phyloP scores from a whole-genome alignment of 2,888 invertebrate species.

The Platerodrilus igneus region DNA sequence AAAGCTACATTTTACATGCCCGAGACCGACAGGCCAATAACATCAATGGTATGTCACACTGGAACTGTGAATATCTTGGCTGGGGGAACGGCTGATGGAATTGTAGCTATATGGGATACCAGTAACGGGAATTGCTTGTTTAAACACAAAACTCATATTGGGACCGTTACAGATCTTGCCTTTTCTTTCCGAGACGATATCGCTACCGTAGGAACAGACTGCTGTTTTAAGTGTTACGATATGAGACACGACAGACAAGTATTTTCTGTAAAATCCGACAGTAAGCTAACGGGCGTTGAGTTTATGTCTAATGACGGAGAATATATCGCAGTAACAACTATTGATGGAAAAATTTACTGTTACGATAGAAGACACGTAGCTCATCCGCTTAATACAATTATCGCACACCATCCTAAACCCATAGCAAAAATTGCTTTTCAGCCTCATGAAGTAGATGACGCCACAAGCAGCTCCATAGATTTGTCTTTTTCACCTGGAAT shows the following conservation, averaged over 20 bases:
- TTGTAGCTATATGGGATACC: constrained; percentile 31
- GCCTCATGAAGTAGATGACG: neutral
- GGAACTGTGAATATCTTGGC: constrained; percentile 23
- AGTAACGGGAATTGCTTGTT: constrained; percentile 17
- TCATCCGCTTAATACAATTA: constrained; percentile 16
- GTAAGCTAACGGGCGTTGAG: constrained; percentile 27
- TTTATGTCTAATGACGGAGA: constrained; percentile 27
- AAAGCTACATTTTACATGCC: constrained; percentile 26
- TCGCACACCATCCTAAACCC: constrained; percentile 16
- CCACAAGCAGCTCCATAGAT: neutral
- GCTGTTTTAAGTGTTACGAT: constrained; percentile 28
- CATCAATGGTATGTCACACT: constrained; percentile 28
- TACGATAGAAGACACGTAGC: constrained; percentile 29
- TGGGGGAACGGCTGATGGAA: constrained; percentile 31
- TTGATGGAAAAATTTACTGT: constrained; percentile 29
- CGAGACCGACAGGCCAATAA: constrained; percentile 24
- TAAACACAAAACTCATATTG: constrained; percentile 16
- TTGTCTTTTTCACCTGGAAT: neutral
- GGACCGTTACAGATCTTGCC: constrained; percentile 23
- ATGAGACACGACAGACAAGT: constrained; percentile 22
- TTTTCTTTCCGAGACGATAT: constrained; percentile 23
- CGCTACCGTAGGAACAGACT: constrained; percentile 25
- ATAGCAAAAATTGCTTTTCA: constrained; percentile 17
- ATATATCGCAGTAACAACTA: constrained; percentile 30
- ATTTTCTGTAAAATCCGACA: constrained; percentile 22